Base-by-base conservation (phyloP, 2,113 vertebrate species). In the Ptilonorhynchus violaceus region DNA sequence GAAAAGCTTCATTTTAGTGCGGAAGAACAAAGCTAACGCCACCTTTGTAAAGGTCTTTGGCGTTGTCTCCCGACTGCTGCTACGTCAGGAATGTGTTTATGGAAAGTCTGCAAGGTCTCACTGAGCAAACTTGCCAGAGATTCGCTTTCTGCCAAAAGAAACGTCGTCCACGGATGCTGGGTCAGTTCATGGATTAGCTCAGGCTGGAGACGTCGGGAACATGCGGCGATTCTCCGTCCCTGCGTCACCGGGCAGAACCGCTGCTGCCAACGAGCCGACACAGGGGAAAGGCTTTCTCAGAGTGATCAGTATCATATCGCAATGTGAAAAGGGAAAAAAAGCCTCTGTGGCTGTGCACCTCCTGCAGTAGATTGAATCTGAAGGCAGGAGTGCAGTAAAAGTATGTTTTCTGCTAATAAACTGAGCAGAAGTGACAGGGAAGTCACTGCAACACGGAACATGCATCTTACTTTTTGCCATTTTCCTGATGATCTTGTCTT, bases 351-450 rank as follows among this genome's bases (percentile, higher is more conserved):
- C 73, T 59, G 44, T 67, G 88, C 63, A 59, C 44, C 60, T 94
- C 72, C 78, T 60, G 75, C 89, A 89, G n/a, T 6, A 94, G 87
- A 97, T 97, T 37, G n/a, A 55, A 93, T 78, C 33, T 94, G 96
- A 97, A 97, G 72, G 92, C 95, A 95, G 87, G 86, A 86, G 81
- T 76, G 87, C 75, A 92, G 87, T 22, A 39, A 56, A 96, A 93
- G 70, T 96, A 84, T 73, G 75, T 84, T 91, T 97, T 41, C 79
- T 85, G 64, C 69, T 96, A 78, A 92, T 89, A 96, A 95, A 62
- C 42, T 88, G 93, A 97, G 63, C 69, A 73, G 53, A 97, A 92
- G 87, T 69, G 97, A 97, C 96, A 95, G 78, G 81, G 85, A 89
- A 96, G 94, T 94, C 95, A 91, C 81, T 11, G 69, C 78, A 44